phyloP scores from a whole-genome alignment of 2,797 vertebrate genomes.

The Alauda arvensis region DNA sequence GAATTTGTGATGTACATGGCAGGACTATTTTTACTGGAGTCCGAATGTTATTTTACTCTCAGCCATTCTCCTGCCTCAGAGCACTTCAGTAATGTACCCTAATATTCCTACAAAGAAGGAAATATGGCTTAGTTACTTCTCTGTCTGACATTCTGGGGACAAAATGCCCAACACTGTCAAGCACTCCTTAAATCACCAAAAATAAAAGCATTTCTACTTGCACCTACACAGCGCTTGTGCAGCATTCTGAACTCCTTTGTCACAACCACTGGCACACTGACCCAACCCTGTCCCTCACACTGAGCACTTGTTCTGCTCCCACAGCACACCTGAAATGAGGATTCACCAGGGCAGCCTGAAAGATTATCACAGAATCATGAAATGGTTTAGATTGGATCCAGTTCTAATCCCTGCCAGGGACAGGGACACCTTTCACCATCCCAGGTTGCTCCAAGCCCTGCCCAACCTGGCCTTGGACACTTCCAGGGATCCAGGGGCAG shows the following conservation, averaged over 20 bases:
- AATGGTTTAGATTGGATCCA: not conserved
- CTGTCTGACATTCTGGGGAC: not conserved
- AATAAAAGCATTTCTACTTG: not conserved
- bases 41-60: not conserved
- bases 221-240: not conserved
- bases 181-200: not conserved
- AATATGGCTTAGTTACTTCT: not conserved
- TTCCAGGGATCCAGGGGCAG: not conserved
- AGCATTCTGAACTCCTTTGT: not conserved
- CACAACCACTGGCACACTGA: rapidly evolving
- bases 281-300: not conserved
- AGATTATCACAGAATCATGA: not conserved
- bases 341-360: not conserved
- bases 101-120: not conserved
- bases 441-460: rapidly evolving
- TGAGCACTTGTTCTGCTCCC: not conserved
- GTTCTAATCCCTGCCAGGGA: too few relatives aligned
- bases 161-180: not conserved
- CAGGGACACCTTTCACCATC: not conserved
- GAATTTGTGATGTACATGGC: not conserved
- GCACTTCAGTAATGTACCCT: not conserved
- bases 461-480: not conserved
- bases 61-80: not conserved
- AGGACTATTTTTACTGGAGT: not conserved
- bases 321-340: not conserved